Base-by-base conservation (phyloP, 92 coral and sea anemone genomes). In the Palythoa heliodiscus region DNA sequence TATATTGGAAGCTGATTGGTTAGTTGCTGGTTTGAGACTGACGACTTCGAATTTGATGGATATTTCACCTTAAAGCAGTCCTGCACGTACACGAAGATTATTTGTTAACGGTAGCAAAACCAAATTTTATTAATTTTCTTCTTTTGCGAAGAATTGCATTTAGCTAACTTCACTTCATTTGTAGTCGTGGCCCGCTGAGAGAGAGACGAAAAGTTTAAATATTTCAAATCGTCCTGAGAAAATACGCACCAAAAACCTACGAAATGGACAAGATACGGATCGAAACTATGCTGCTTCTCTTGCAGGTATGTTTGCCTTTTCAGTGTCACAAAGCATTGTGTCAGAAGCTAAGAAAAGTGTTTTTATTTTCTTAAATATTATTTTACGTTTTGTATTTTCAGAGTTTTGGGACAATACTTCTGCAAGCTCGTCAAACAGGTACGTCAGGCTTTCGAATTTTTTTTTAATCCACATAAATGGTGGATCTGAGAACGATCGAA, bases 1-100 rank as follows among this genome's bases (percentile, higher is more conserved):
- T 22, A n/a, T 64, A 74, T 58, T 66, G 55, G 58, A 25, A 47
- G 37, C 73, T 80, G 84, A 80, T 80, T 80, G 84, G 84, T 68
- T 8, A 43, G 4, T 40, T 64, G 74, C 43, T 67, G 84, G 84
- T 66, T 80, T 80, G 55, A 53, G n/a, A 40, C 60, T 80, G 37
- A 20, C 63, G 70, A 66, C 73, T 39, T 13, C 50, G 66, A 80
- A 80, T 20, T 78, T 38, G 73, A 43, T 66, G 8, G 39, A 29
- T 43, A 47, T 11, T 67, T 63, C 39, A 39, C 15, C 6, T n/a
- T 17, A 70, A 43, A 66, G 22, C 73, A 60, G 29, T 53, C 12
- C 60, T 43, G 73, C 84, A 80, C 84, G 58, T 80, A 80, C 35
- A 80, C 47, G 74, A 20, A 40, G 60, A 61, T 47, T 47, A 16